Evolutionary conservation across 1,140 invertebrate species (phyloP).

Genomic region (Acromyrmex charruanus): DNA sequence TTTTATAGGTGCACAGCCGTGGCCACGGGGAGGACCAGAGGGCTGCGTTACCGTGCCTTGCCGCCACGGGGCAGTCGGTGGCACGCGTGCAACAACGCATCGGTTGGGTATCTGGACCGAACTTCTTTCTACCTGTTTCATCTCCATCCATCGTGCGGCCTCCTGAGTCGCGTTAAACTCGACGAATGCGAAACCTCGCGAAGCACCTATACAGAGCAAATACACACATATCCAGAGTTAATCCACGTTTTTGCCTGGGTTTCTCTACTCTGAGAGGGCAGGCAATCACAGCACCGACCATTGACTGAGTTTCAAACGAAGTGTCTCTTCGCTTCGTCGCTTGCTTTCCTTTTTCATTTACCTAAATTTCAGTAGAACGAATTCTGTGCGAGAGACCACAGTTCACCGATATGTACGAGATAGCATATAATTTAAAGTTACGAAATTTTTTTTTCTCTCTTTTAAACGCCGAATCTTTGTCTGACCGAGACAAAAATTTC

Average conservation of each 20-base stretch:
- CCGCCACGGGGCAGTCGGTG: conserved; percentile 86
- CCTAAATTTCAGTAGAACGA: conserved; percentile 76
- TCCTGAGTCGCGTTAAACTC: conserved; percentile 96
- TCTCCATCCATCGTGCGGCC: conserved; percentile 96
- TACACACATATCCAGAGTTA: conserved; percentile 87
- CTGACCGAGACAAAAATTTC: conserved; percentile 48
- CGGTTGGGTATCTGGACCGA: conserved; percentile 84
- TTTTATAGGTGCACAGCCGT: conserved; percentile 85
- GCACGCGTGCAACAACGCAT: conserved; percentile 85
- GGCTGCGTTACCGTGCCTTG: conserved; percentile 85
- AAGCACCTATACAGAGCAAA: conserved; percentile 92
- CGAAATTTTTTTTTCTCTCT: conserved; percentile 3
- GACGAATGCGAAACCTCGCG: conserved; percentile 97
- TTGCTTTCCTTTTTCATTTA: conserved; percentile 80
- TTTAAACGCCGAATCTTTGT: conserved; percentile 22
- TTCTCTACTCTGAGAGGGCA: conserved; percentile 86
- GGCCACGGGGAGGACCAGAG: conserved; percentile 83
- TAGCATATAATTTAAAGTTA: conserved; percentile 33
- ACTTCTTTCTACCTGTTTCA: conserved; percentile 93
- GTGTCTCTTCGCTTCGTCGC: conserved; percentile 82
- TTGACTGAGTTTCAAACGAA: conserved; percentile 84
- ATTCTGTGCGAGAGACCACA: conserved; percentile 64
- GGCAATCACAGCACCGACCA: conserved; percentile 87
- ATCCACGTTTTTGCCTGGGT: conserved; percentile 86
- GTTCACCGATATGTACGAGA: conserved; percentile 36